Evolutionary conservation across 2,888 invertebrate genomes (phyloP), one percentile per base, ranked within the genome.

Genomic region (Onchidella celtica): DNA sequence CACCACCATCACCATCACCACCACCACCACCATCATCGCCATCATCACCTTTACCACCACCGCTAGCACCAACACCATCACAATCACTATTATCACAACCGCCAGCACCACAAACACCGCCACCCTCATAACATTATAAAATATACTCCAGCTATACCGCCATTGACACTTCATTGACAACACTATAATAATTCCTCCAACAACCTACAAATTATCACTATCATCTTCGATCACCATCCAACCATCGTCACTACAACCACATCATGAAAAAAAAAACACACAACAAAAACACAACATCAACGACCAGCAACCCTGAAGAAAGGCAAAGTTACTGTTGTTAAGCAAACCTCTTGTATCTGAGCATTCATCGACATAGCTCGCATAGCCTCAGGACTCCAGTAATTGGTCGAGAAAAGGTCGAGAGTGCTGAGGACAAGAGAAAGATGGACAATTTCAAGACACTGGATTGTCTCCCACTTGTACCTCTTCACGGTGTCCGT

Each of bases 341-440:
- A n/a, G n/a, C 77, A 57, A 86, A 91, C 91, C 88, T 91, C 90
- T 83, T 90, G 89, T 57, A 91, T 90, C 73, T 91, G 90, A 0
- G 90, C 87, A 24, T 91, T 89, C 72, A 89, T 88, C 66, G 90
- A 88, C 3, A 92, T 75, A 17, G 86, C 80, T 24, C 85, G 82
- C 4, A 90, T 66, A 29, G 83, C 83, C 0, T 89, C 89, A 9
- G 84, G 79, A 14, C 82, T 83, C 91, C 91, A 91, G 68, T 84
- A 85, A 34, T 85, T 85, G 9, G 82, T 9, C 3, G 85, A 84
- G 77, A 91, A 91, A 68, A 91, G 73, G 21, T 85, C 83, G 24
- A 89, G 66, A 0, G 81, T 76, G 57, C 89, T 89, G 81, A 40
- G 40, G n/a, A 66, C 40, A 59, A 11, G 17, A 63, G 47, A 63